These are phyloP conservation scores for Chiroxiphia lanceolata DNA, from an alignment of 2,797 vertebrate species.

Conservation along the genomic window DNA sequence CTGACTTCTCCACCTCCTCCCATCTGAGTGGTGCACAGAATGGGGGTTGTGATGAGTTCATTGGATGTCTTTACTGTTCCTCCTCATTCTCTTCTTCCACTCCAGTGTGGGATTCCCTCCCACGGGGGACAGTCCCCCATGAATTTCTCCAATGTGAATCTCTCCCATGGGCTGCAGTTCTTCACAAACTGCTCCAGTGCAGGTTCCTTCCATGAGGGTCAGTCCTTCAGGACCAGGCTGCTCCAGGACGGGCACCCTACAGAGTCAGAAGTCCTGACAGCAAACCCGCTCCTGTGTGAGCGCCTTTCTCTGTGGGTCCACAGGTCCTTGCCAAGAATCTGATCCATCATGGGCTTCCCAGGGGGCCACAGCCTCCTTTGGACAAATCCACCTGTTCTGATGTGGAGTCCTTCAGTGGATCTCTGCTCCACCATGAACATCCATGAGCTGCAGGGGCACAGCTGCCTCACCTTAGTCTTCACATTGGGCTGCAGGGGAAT, in stretches of 20 bases:
- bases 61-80: background rate
- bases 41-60: background rate
- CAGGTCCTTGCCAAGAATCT: background rate
- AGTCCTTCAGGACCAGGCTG: background rate
- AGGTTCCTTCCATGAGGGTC: background rate
- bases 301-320: background rate
- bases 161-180: background rate
- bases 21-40: background rate
- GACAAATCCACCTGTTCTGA: background rate
- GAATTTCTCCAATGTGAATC: background rate
- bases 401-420: background rate
- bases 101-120: background rate
- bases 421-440: background rate
- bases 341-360: background rate
- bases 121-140: background rate
- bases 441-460: background rate
- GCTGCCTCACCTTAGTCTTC: background rate
- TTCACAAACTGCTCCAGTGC: background rate
- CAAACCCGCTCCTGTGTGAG: background rate
- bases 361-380: background rate
- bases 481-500: background rate
- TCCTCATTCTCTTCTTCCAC: background rate
- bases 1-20: background rate
- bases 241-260: rapidly evolving
- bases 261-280: background rate